phyloP scores from a whole-genome alignment of 2,113 vertebrate species.

The Hyaena hyaena region DNA sequence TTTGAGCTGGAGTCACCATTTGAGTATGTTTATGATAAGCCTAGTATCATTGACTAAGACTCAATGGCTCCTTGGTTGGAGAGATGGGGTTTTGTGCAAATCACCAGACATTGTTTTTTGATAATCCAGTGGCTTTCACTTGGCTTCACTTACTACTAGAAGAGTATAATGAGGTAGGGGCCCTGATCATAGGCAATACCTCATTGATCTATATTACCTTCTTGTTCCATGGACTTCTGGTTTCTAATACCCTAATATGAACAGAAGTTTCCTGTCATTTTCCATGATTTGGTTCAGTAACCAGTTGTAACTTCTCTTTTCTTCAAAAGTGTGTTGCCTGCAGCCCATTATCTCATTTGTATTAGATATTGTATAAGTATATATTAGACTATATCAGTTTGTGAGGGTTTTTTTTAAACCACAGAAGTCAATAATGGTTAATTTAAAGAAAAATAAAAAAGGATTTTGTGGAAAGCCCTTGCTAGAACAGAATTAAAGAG shows the following conservation, averaged over 20 bases:
- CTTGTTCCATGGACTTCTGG: background rate
- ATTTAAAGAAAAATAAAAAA: background rate
- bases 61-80: background rate
- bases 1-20: background rate
- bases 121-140: background rate
- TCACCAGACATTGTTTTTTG: background rate
- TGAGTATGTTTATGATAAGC: background rate
- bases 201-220: background rate
- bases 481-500: background rate
- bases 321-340: background rate
- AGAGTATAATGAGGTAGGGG: background rate
- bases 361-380: background rate
- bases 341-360: background rate
- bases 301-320: background rate
- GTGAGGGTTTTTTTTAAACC: slow-evolving; percentile 9
- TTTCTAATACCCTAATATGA: background rate
- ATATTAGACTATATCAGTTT: background rate
- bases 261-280: background rate
- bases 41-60: background rate
- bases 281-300: background rate
- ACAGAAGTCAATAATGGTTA: background rate
- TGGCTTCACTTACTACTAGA: background rate
- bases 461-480: background rate
- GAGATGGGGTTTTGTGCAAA: background rate
- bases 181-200: background rate